Evolutionary conservation across 2,888 invertebrate genomes (phyloP).

Genomic region (Nephrocerus scutellatus): DNA sequence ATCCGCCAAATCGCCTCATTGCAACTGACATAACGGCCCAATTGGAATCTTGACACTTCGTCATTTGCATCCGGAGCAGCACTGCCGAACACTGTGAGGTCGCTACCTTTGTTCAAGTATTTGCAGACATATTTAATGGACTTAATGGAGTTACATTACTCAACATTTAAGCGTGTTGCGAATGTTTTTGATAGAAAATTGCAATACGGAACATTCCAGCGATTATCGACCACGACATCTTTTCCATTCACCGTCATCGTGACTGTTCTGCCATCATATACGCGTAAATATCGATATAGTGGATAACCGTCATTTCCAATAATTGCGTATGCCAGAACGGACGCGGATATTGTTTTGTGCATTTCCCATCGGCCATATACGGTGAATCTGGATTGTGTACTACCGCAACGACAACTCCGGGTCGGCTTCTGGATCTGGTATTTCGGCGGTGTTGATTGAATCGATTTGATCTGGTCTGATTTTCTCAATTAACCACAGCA

Average conservation of each 20-base stretch:
- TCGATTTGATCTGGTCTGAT: no score
- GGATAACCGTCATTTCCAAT: slow-evolving; percentile 29
- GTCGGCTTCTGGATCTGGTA: no score
- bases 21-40: slow-evolving; percentile 26
- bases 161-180: slow-evolving; percentile 42
- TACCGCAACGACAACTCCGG: no score
- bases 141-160: slow-evolving; percentile 36
- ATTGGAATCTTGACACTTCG: slow-evolving; percentile 11
- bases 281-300: slow-evolving; percentile 17
- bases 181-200: slow-evolving; percentile 30
- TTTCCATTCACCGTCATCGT: slow-evolving; percentile 14
- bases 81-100: slow-evolving; percentile 8
- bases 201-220: slow-evolving; percentile 36
- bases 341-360: no score
- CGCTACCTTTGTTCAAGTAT: slow-evolving; percentile 8
- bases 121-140: slow-evolving; percentile 12
- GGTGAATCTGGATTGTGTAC: no score
- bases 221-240: slow-evolving; percentile 28
- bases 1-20: slow-evolving; percentile 20
- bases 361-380: no score
- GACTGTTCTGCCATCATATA: slow-evolving; percentile 14
- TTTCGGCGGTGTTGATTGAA: no score
- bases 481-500: no score
- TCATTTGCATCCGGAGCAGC: slow-evolving; percentile 10
- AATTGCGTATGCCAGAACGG: slow-evolving; percentile 25